Percentiles rank a stretch among this genome's conserved stretches.
Evolutionary conservation across 2,113 vertebrate genomes (phyloP).

Genomic region (Cynopterus brachyotis): DNA sequence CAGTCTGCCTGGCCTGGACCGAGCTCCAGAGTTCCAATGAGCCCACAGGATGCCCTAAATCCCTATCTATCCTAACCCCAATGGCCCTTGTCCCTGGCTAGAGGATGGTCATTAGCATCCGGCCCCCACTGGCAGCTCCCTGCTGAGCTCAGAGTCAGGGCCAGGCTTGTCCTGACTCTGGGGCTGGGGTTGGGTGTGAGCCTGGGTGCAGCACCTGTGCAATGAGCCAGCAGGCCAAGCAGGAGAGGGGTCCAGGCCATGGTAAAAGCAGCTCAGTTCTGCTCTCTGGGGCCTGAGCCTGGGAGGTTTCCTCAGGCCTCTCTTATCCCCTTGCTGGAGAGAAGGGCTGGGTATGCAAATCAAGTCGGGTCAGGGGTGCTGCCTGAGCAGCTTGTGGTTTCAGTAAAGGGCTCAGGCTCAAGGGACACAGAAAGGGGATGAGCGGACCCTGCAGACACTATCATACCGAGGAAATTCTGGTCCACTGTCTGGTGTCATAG

Average conservation of each 20-base stretch:
- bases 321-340: constrained; percentile 27
- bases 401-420: no score
- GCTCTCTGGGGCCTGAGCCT: fast-evolving
- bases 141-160: not conserved
- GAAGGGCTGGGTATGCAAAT: no score
- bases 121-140: fast-evolving
- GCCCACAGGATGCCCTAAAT: fast-evolving
- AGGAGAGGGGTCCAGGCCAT: not conserved
- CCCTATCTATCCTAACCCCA: not conserved
- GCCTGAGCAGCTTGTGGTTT: no score
- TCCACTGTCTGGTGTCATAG: not conserved
- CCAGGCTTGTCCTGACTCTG: fast-evolving
- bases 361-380: no score
- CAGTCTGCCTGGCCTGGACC: fast-evolving
- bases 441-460: fast-evolving
- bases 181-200: fast-evolving
- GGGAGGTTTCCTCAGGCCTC: fast-evolving
- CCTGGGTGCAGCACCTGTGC: not conserved
- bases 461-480: not conserved
- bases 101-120: no score
- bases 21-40: not conserved
- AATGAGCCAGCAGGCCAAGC: fast-evolving
- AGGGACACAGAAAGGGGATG: not conserved
- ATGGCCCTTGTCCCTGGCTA: not conserved
- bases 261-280: fast-evolving